A percentile compares a stretch with the other conserved stretches of the same genome.
These are phyloP conservation scores for Drosophila guanche DNA, from an alignment of 1,140 invertebrate species.

Conservation along the genomic window DNA sequence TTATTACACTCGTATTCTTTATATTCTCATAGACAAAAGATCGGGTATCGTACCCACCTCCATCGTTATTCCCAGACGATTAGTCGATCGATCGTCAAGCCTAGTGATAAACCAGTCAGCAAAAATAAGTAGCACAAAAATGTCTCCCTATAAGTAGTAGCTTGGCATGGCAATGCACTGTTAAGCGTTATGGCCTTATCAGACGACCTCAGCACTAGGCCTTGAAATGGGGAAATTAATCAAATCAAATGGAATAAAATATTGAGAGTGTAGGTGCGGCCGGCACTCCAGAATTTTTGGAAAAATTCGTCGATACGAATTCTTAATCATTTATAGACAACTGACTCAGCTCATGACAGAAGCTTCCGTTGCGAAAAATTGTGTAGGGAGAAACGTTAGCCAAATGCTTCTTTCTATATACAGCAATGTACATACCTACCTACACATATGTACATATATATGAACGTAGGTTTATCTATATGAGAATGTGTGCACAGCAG, in stretches of 20 bases:
- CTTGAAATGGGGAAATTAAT: slow-evolving; percentile 64
- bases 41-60: slow-evolving; percentile 11
- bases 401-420: slow-evolving; percentile 28
- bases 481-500: slow-evolving; percentile 24
- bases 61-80: slow-evolving; percentile 8
- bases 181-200: slow-evolving; percentile 54
- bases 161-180: slow-evolving; percentile 40
- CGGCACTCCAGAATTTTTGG: slow-evolving; percentile 19
- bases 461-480: slow-evolving; percentile 12
- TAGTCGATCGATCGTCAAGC: slow-evolving; percentile 22
- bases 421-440: background rate
- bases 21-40: too few relatives aligned
- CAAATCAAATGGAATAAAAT: slow-evolving; percentile 39
- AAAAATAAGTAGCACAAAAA: slow-evolving; percentile 35
- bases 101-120: slow-evolving; percentile 13
- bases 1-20: too few relatives aligned
- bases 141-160: slow-evolving; percentile 6
- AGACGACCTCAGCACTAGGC: slow-evolving; percentile 60
- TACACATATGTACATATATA: slow-evolving; percentile 7
- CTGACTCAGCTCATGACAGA: slow-evolving; percentile 77
- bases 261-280: slow-evolving; percentile 33
- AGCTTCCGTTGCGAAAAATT: slow-evolving; percentile 72
- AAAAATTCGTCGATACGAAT: slow-evolving; percentile 31
- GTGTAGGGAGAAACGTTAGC: slow-evolving; percentile 44
- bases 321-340: slow-evolving; percentile 47